These are phyloP conservation scores for Pseudorectes ferrugineus DNA, from an alignment of 2,113 vertebrate genomes.

Conservation along the genomic window DNA sequence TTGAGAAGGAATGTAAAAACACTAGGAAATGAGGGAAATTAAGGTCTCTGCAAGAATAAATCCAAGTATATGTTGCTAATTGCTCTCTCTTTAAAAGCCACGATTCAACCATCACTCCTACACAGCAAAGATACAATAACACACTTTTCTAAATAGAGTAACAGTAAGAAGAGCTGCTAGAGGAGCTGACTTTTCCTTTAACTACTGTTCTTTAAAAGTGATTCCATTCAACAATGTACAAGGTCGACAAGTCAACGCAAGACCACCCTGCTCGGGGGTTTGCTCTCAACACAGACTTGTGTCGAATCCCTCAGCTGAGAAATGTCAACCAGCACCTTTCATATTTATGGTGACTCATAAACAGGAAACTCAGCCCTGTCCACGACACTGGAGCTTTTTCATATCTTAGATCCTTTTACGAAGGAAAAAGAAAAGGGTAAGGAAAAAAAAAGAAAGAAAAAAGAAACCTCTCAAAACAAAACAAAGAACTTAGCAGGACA, in stretches of 20 bases:
- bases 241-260: slow-evolving; percentile 75
- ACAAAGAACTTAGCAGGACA: slow-evolving; percentile 66
- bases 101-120: background rate
- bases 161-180: slow-evolving; percentile 34
- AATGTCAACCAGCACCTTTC: slow-evolving; percentile 85
- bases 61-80: background rate
- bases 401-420: slow-evolving; percentile 76
- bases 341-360: slow-evolving; percentile 85
- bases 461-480: slow-evolving; percentile 36
- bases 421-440: slow-evolving; percentile 11
- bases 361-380: slow-evolving; percentile 78
- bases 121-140: background rate
- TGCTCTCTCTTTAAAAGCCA: background rate
- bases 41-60: background rate
- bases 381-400: slow-evolving; percentile 73
- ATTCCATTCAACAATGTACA: slow-evolving; percentile 69
- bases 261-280: slow-evolving; percentile 81
- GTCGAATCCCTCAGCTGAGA: slow-evolving; percentile 79
- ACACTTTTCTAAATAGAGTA: background rate
- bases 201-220: slow-evolving; percentile 80
- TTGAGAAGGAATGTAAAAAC: background rate
- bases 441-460: background rate
- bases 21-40: background rate
- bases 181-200: slow-evolving; percentile 52
- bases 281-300: slow-evolving; percentile 66